Base-by-base conservation (phyloP, 1,140 invertebrate genomes). In the Drosophila parvula region DNA sequence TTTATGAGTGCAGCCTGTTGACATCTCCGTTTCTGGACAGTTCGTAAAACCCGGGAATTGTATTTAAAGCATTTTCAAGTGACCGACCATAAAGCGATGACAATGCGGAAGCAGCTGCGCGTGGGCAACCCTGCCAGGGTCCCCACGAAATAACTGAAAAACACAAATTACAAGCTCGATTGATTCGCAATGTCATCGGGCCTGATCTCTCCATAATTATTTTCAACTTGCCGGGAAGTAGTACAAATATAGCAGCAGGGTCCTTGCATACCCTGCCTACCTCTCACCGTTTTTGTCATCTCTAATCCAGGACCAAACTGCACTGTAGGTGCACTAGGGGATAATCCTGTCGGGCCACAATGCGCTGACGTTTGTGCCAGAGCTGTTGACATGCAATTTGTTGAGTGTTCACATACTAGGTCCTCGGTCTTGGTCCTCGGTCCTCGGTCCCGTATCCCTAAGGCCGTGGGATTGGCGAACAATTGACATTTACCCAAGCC, bases 301-400 rank as follows among this genome's bases (percentile, higher is more conserved):
- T 36, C 34, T 82, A 86, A 86, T 79, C 82, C 82, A 32, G 63
- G 53, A 53, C 69, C 47, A 57, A 67, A 56, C 63, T 59, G 62
- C 57, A 16, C 58, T 50, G 56, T 62, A 56, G 60, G 75, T 78
- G 69, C 68, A 63, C 68, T 62, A 50, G 69, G 55, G 77, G 68
- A 79, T 83, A 83, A 88, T 83, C 65, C 76, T 63, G 74, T 59
- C 74, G 74, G 74, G 53, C 61, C 69, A 50, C 74, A 76, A 77
- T 76, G 63, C 74, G 55, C 64, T 71, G 75, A 78, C 75, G 48
- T 78, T 77, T 78, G 51, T 77, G 68, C 79, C 62, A 58, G 62
- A 86, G 84, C 80, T 88, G 84, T 88, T 88, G 83, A 88, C 83
- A 89, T 88, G 83, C 83, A 88, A 88, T 88, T 88, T 89, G 83